phyloP scores from a whole-genome alignment of 2,888 invertebrate species.

The Acleris emargana region DNA sequence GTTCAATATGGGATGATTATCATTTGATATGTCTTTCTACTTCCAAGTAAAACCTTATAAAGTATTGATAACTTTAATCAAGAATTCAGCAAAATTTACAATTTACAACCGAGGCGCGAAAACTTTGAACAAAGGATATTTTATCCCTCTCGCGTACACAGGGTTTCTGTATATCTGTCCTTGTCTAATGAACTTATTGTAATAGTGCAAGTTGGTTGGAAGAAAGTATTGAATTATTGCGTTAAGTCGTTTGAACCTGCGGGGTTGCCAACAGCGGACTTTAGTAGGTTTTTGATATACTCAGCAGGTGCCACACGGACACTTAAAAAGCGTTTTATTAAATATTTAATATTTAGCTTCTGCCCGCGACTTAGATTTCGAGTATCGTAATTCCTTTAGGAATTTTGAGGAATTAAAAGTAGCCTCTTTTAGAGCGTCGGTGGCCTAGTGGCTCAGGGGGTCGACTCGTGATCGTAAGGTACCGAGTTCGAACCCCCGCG shows the following conservation, averaged over 20 bases:
- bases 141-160: constrained; percentile 5
- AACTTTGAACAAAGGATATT: constrained; percentile 25
- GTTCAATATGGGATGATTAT: not conserved
- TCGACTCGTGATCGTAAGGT: no score
- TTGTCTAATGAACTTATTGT: constrained; percentile 33
- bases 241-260: constrained; percentile 12
- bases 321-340: no score
- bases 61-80: constrained; percentile 23
- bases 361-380: no score
- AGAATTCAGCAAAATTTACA: constrained; percentile 32
- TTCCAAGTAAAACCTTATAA: not conserved
- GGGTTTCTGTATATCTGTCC: not conserved
- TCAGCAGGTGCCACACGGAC: not conserved
- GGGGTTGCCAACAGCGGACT: constrained; percentile 2
- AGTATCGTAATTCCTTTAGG: no score
- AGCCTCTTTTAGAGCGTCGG: no score
- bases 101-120: constrained; percentile 21
- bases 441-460: no score
- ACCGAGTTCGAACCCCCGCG: no score
- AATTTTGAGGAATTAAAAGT: no score
- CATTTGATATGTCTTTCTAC: not conserved
- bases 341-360: no score
- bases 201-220: constrained; percentile 34
- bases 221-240: constrained; percentile 36
- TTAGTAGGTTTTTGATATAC: not conserved